phyloP scores from a whole-genome alignment of 2,888 invertebrate species.

The Macrosiphum euphorbiae region DNA sequence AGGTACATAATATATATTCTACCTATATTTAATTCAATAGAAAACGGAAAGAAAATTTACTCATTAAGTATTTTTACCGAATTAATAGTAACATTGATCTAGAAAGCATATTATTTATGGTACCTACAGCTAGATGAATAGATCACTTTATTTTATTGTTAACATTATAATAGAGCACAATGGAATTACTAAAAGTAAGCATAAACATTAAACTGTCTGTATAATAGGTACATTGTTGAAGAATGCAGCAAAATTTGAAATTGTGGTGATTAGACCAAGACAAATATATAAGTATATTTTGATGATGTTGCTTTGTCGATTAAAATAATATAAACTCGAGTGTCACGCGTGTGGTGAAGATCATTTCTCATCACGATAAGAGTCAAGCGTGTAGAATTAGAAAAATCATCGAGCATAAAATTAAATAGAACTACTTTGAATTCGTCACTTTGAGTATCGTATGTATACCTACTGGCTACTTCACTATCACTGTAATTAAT shows the following conservation, averaged over 20 bases:
- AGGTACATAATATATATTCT: neutral
- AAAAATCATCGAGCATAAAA: neutral
- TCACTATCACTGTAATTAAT: neutral
- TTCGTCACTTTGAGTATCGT: neutral
- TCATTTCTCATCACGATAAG: neutral
- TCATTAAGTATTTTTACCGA: neutral
- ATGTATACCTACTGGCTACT: neutral
- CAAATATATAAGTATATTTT: neutral
- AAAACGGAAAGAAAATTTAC: slow-evolving; percentile 29
- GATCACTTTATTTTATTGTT: neutral
- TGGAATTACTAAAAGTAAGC: neutral
- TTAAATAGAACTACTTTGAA: neutral
- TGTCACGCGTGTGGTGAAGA: neutral
- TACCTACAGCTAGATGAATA: neutral
- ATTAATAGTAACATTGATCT: slow-evolving; percentile 11
- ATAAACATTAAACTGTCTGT: neutral
- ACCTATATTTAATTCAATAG: slow-evolving; percentile 12
- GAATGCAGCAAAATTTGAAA: neutral
- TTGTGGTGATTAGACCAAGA: neutral
- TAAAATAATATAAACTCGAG: neutral
- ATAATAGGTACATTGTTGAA: neutral
- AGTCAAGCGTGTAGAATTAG: neutral
- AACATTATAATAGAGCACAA: neutral
- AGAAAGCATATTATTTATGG: slow-evolving; percentile 29
- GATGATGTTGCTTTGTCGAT: neutral